Conservation (phyloP, 2,113 vertebrate genomes). For the Cryptotis parvus region DNA sequence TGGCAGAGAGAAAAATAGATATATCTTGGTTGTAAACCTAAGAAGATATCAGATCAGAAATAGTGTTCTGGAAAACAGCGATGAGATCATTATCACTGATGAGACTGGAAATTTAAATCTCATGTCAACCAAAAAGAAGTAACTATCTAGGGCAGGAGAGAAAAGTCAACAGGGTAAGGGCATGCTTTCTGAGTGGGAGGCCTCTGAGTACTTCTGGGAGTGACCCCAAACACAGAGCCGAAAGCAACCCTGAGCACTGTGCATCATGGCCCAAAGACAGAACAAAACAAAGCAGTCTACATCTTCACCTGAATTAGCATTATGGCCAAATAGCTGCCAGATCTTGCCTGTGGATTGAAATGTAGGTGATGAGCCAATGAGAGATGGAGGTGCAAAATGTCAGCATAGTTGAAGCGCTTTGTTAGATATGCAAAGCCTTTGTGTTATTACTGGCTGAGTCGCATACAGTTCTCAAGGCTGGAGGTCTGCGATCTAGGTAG, state of each 20-base stretch:
- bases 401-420: not conserved
- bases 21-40: not conserved
- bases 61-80: not conserved
- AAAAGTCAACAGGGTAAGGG: no score
- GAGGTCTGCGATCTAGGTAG: not conserved
- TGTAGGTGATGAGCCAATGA: not conserved
- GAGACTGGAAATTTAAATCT: not conserved
- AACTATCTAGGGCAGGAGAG: not conserved
- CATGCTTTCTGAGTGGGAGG: no score
- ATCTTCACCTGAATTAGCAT: not conserved
- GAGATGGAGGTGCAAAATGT: no score
- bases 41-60: not conserved
- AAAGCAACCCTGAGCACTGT: no score
- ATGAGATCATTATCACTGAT: not conserved
- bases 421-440: not conserved
- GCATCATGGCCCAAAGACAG: no score
- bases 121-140: not conserved
- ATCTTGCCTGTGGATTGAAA: not conserved
- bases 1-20: not conserved
- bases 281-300: not conserved
- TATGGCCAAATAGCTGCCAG: not conserved
- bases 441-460: not conserved
- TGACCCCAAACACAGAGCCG: no score
- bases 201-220: no score
- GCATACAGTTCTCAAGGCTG: not conserved